Base-by-base conservation (phyloP, 2,888 invertebrate species). In the Lepidonotus clava region DNA sequence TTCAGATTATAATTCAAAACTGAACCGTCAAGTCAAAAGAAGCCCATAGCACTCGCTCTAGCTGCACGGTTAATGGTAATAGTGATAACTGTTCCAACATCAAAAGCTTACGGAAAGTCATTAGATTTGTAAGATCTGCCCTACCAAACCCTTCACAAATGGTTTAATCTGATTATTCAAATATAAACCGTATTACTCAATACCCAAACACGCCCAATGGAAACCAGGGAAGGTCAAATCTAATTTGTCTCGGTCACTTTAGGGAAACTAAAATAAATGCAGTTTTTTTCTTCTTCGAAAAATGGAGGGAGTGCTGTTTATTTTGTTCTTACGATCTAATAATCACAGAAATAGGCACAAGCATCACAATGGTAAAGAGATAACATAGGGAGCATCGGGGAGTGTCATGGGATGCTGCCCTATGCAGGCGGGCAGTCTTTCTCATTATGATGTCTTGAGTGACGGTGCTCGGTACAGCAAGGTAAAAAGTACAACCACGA, bases 201-300 rank as follows among this genome's bases (percentile, higher is more conserved):
- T 24, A 24, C 71, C 66, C 66, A 66, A 66, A 11, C 66, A 66
- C 66, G 66, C 66, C 71, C 71, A 38, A 18, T 34, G 18, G 21
- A n/a, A 71, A 71, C 34, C 71, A 34, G 71, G 71, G 71, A 71
- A 71, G 71, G 71, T 71, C 71, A 71, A 71, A 71, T 71, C 71
- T 18, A 24, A 28, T 11, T 61, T 28, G 24, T 46, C 46, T 61
- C 61, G 32, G 32, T 61, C 2, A 61, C 61, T 61, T 61, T 61
- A 28, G 11, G 28, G 24, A 32, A 61, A 28, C 28, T 61, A 46
- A 46, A 61, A 46, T 46, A 46, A 46, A 46, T 8, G 18, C 8
- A 46, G 46, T 46, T 18, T 46, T 46, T 11, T 46, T 11, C 8
- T 18, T 46, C 8, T 46, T 11, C 18, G 8, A 18, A 46, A 46